Conservation (phyloP, 1,140 invertebrate species). For the Cephus cinctus region DNA sequence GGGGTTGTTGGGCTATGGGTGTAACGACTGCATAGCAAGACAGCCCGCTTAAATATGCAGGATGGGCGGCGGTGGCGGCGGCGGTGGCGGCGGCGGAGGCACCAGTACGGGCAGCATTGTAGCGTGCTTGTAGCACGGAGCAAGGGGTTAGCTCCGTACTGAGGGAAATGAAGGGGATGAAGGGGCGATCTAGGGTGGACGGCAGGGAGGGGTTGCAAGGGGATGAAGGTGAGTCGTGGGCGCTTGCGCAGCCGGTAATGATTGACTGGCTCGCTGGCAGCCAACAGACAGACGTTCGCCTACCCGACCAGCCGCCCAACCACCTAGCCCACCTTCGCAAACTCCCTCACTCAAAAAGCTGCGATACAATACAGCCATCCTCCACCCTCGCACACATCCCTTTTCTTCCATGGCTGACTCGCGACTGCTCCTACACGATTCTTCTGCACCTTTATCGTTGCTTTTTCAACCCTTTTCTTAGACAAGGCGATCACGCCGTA, state of each 20-base stretch:
- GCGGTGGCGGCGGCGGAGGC: neutral
- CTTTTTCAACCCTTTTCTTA: slow-evolving; percentile 29
- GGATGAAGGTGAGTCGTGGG: slow-evolving; percentile 26
- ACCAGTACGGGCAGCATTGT: slow-evolving; percentile 37
- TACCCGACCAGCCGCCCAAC: slow-evolving; percentile 27
- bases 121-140: slow-evolving; percentile 48
- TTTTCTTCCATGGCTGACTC: slow-evolving; percentile 28
- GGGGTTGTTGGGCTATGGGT: slow-evolving; percentile 22
- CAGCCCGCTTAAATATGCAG: slow-evolving; percentile 57
- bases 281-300: slow-evolving; percentile 57
- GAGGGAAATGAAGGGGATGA: slow-evolving; percentile 41
- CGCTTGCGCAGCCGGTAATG: slow-evolving; percentile 55
- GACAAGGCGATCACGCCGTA: too few relatives aligned
- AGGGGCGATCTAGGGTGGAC: slow-evolving; percentile 12
- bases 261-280: slow-evolving; percentile 58
- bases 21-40: slow-evolving; percentile 52
- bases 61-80: slow-evolving; percentile 48
- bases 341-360: slow-evolving; percentile 14
- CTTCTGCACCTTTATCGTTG: slow-evolving; percentile 29
- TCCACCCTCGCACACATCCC: slow-evolving; percentile 11
- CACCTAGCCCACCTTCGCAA: slow-evolving; percentile 25
- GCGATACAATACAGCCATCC: slow-evolving; percentile 45
- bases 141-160: slow-evolving; percentile 46
- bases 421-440: slow-evolving; percentile 15
- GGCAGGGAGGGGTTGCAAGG: slow-evolving; percentile 21